A percentile compares a stretch with the other conserved stretches of the same genome.
Conservation (phyloP, 2,113 vertebrate species). For the Orthochromis malagaraziensis region DNA sequence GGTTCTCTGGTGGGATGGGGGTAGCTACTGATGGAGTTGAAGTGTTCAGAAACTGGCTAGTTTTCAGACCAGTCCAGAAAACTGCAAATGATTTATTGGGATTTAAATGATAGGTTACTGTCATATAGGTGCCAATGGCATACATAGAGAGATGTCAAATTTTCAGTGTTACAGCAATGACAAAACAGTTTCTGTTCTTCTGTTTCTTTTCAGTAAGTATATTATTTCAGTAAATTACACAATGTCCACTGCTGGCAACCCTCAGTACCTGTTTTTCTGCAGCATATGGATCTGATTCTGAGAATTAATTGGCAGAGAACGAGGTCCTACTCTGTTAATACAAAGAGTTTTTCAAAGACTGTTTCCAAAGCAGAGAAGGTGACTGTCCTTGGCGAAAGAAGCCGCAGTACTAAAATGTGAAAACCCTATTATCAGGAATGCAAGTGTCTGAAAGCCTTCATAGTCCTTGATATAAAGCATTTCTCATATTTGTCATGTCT, state of each 20-base stretch:
- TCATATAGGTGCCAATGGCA: not conserved
- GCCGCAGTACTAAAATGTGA: not conserved
- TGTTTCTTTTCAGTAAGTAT: not conserved
- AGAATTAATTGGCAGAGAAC: not conserved
- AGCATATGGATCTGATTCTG: not conserved
- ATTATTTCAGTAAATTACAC: not conserved
- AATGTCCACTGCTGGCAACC: not conserved
- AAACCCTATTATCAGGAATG: not conserved
- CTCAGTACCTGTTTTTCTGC: not conserved
- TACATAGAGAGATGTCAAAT: not conserved
- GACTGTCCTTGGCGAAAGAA: not conserved
- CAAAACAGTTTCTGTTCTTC: not conserved
- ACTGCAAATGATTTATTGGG: not conserved
- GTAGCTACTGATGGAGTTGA: not conserved
- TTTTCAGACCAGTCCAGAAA: not conserved
- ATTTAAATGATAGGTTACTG: not conserved
- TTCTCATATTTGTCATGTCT: not conserved
- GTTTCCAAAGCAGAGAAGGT: not conserved
- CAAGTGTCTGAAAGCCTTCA: not conserved
- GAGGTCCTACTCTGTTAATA: not conserved
- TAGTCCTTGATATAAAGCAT: not conserved
- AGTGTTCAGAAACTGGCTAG: not conserved
- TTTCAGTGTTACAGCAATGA: not conserved
- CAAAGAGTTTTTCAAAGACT: not conserved
- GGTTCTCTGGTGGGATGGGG: slow-evolving; percentile 12